Base-by-base conservation (phyloP, 2,113 vertebrate genomes). In the Paedocypris sp. region DNA sequence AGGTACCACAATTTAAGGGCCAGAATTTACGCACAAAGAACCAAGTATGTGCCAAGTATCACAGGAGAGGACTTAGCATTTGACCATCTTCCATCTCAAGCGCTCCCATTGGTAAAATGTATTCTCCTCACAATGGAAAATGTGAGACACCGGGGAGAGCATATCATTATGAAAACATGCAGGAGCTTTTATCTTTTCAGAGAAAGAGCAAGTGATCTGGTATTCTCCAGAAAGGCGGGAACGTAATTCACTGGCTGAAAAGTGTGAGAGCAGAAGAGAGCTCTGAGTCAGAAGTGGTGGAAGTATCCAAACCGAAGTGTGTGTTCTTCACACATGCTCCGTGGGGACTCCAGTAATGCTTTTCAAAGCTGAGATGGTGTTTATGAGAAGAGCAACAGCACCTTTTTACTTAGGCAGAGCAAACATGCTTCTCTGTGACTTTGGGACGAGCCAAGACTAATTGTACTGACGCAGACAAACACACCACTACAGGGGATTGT, bases 201-300 rank as follows among this genome's bases (percentile, higher is more conserved):
- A 53, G 20, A 53, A 23, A 25, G 9, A 15, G 18, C 31, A 26
- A 31, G 26, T 18, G 8, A 5, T 60, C 54, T 29, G 23, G 36
- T 23, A 39, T 49, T 51, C 36, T 51, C 32, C 6, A 12, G 38
- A 63, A 20, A 64, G 38, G 50, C 12, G 5, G 50, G 11, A 33
- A 72, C 63, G 62, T 59, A 60, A 69, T 64, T 61, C 54, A 38
- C 11, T 49, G 29, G 16, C 46, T 48, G 52, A 74, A n/a, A n/a
- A n/a, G n/a, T 66, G 71, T 60, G 13, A 71, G 62, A 64, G n/a
- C n/a, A n/a, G n/a, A n/a, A n/a, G 57, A 42, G 41, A 59, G 47
- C 41, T 73, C 62, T 46, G 53, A 52, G 36, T 64, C 23, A 35
- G 61, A 41, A 41, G 45, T 28, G 49, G 33, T 25, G 45, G 18